phyloP scores from a whole-genome alignment of 1,140 invertebrate species.

The Parapsyche elsis region DNA sequence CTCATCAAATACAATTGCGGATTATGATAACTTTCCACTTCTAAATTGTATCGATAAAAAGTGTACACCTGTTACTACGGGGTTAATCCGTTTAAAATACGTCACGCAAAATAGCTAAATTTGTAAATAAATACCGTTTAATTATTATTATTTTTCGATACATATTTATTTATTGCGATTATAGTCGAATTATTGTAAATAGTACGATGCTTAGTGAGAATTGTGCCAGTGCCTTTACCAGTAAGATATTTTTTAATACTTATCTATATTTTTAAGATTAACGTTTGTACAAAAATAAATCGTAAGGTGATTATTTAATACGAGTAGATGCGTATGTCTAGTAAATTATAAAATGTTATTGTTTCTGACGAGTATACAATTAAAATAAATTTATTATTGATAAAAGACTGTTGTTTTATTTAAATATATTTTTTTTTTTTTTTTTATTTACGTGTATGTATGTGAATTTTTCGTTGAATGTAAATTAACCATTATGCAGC shows the following conservation, averaged over 20 bases:
- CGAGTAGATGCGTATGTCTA: neutral
- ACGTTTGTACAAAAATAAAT: slow-evolving; percentile 18
- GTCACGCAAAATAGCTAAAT: neutral
- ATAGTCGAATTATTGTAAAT: slow-evolving; percentile 31
- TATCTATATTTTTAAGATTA: neutral
- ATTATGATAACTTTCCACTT: too few species aligned
- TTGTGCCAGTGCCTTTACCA: slow-evolving; percentile 41
- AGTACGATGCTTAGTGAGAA: slow-evolving; percentile 23
- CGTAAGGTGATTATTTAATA: too few species aligned
- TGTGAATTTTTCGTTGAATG: neutral
- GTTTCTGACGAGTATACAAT: slow-evolving; percentile 23
- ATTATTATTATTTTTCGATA: slow-evolving; percentile 16
- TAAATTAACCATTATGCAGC: slow-evolving; percentile 43
- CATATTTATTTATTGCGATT: slow-evolving; percentile 18
- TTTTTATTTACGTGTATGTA: too few species aligned
- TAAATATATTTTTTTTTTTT: neutral
- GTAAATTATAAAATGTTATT: slow-evolving; percentile 27
- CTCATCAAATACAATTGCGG: neutral
- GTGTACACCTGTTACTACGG: too few species aligned
- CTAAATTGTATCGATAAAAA: slow-evolving; percentile 2
- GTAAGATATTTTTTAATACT: slow-evolving; percentile 36
- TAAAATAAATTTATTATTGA: slow-evolving; percentile 37
- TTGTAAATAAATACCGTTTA: neutral
- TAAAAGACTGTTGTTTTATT: neutral
- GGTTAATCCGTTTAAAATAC: too few species aligned